Conservation (phyloP, 37 sponge, comb jelly and placozoan species). For the Hormiphora californensis region DNA sequence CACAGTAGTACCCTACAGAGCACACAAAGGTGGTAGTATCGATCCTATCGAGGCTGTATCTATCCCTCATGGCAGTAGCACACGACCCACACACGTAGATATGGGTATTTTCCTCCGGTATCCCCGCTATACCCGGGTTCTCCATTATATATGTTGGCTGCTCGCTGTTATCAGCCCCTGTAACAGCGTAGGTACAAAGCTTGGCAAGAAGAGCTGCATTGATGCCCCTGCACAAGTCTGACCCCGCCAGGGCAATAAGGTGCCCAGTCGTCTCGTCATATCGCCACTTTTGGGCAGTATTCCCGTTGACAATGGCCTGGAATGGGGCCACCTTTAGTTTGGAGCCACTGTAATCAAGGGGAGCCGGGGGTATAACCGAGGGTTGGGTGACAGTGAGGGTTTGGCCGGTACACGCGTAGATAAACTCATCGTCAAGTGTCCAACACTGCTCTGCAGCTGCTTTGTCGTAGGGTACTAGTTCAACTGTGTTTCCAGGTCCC, state of each 20-base stretch:
- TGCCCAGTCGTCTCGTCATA: conserved; percentile 31
- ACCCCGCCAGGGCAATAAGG: conserved; percentile 1
- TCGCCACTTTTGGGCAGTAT: background rate
- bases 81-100: conserved; percentile 54
- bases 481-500: background rate
- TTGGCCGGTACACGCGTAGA: conserved; percentile 33
- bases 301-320: background rate
- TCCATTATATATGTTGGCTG: conserved; percentile 51
- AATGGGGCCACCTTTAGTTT: conserved; percentile 47
- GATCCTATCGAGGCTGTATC: conserved; percentile 21
- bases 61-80: conserved; percentile 31
- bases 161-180: conserved; percentile 12
- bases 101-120: conserved; percentile 41
- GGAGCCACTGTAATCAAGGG: conserved; percentile 34
- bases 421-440: conserved; percentile 31
- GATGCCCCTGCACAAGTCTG: background rate
- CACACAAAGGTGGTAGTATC: conserved; percentile 42
- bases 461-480: conserved; percentile 6
- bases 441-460: conserved; percentile 38
- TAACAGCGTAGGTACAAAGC: conserved; percentile 34
- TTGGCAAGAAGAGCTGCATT: conserved; percentile 42
- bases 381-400: conserved; percentile 24
- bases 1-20: conserved; percentile 49
- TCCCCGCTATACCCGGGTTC: conserved; percentile 36
- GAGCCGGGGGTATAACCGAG: conserved; percentile 15